Percentiles rank a stretch among this genome's conserved stretches.
Evolutionary conservation across 2,113 vertebrate species (phyloP).

Genomic region (Cyanoramphus novaezelandiae): DNA sequence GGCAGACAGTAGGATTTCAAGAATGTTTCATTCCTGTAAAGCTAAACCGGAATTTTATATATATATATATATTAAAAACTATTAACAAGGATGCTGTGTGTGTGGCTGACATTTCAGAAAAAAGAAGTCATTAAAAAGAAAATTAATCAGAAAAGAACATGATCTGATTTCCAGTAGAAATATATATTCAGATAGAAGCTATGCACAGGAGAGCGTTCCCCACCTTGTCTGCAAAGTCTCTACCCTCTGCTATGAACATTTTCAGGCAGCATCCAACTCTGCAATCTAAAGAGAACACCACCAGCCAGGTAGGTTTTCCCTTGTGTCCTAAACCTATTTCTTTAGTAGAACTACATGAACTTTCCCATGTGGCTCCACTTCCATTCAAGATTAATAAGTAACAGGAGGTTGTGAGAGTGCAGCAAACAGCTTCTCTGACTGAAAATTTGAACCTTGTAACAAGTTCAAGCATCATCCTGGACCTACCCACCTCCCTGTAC

Average conservation of each 20-base stretch:
- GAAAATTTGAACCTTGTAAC: not conserved
- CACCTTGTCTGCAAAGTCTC: not conserved
- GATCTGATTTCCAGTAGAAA: not conserved
- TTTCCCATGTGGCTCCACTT: not conserved
- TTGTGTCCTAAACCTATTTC: not conserved
- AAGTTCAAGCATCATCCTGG: not conserved
- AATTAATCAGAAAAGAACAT: not conserved
- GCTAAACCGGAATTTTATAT: not conserved
- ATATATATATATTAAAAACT: not conserved
- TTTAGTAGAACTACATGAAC: not conserved
- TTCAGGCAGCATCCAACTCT: not conserved
- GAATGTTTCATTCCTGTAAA: not conserved
- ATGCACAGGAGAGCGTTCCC: not conserved
- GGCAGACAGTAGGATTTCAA: not conserved
- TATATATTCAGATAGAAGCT: not conserved
- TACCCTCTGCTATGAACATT: not conserved
- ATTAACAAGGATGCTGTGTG: not conserved
- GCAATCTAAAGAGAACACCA: no score
- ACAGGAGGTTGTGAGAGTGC: fast-evolving
- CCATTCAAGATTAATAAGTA: not conserved
- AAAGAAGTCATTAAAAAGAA: not conserved
- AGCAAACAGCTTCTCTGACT: not conserved
- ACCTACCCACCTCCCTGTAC: not conserved
- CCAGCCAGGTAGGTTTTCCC: not conserved
- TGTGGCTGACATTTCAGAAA: not conserved